Base-by-base conservation (phyloP, 2,113 vertebrate species). In the Electrona antarctica region DNA sequence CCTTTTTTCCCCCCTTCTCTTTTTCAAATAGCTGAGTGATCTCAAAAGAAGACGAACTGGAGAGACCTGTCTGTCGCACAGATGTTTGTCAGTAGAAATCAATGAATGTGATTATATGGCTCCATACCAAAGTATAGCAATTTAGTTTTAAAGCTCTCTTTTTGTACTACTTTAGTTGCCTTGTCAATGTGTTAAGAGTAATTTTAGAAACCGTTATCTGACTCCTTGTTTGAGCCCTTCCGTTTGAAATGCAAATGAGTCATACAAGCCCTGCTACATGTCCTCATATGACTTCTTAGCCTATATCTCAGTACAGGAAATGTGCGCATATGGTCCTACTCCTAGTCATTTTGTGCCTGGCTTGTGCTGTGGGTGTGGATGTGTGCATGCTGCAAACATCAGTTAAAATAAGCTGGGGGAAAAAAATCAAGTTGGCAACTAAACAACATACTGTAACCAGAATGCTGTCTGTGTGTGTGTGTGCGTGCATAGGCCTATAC, bases 41-140 rank as follows among this genome's bases (percentile, higher is more conserved):
- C 78, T 79, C 21, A 68, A 60, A 73, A 45, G 60, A 56, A 54
- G 55, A 49, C 28, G 51, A 8, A 49, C 65, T 63, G 58, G 74
- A 75, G 73, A 76, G 59, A 84, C 67, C 63, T 65, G 74, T 78
- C 61, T 65, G 74, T 76, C 61, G 58, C 52, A 65, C 69, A 75
- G 51, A 77, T 51, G 62, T 8, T 2, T 67, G 74, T 82, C 67
- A 67, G 70, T 71, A 60, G 21, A 69, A 81, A 57, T 58, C 51
- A 15, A 54, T 56, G 51, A n/a, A 1, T 41, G 33, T 41, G 33
- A 41, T 41, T 41, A 41, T 41, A 41, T 41, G 33, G 33, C 33
- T 41, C 33, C 33, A 41, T 41, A 4, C 33, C 33, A 4, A 21
- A 21, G 3, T 41, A 6, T 41, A 41, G 33, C 3, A 21, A 21